Evolutionary conservation across 1,140 invertebrate species (phyloP), one percentile per base, ranked within the genome.

Genomic region (Neotoxoptera formosana): DNA sequence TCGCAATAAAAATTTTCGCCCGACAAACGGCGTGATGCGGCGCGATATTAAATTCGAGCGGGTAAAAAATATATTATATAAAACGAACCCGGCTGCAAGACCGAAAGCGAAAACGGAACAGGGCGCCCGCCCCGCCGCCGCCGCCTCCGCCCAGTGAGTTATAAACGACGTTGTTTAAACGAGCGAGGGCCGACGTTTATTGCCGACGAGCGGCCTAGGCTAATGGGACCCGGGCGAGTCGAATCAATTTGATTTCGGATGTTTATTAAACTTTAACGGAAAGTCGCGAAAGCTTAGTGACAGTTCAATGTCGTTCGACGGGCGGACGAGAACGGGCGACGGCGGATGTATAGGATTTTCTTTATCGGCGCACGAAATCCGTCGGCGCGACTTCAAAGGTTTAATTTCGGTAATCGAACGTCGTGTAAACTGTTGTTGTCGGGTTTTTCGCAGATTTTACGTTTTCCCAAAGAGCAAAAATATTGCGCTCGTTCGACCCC

Each of bases 231-330:
- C 60, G 60, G 30, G 25, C 21, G 81, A 11, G 34, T 23, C 83
- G 83, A 86, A 86, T 86, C 83, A 86, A 45, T 86, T 86, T 45
- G 23, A 30, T 86, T 86, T 86, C 83, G 23, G 21, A 45, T 45
- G 41, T 86, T 47, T 47, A 47, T 86, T 86, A 48, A 48, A 47
- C 23, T 86, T 86, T 17, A n/a, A 86, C 9, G 23, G 36, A 41
- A 25, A 7, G 81, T 21, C 36, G n/a, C 7, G 21, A 36, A 41
- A 23, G 36, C 36, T 34, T 9, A 25, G 36, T 23, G 41, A 83
- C 34, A 11, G 36, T 45, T 45, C 3, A 21, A 84, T 25, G 81
- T 11, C 76, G 76, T 81, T 36, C 76, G 34, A 41, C 20, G 20
- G 21, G 48, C 47, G 45, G 45, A 7, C 48, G 48, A 48, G 14